phyloP scores from a whole-genome alignment of 2,888 invertebrate species.

The Girardia tigrina region DNA sequence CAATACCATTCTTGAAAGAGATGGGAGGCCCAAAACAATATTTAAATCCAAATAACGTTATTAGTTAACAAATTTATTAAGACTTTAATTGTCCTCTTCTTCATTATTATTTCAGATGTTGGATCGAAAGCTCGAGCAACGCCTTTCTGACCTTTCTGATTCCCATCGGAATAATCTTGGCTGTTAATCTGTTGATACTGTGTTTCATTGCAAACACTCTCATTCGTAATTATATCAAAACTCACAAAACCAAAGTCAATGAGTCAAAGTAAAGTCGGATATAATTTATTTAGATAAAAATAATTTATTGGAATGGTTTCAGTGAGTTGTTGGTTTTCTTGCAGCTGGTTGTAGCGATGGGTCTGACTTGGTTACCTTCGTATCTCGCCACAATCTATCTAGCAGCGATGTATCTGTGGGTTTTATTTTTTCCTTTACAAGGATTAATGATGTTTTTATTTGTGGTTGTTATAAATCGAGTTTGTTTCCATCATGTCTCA shows the following conservation, averaged over 20 bases:
- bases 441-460: constrained; percentile 7
- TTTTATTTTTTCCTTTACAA: not conserved
- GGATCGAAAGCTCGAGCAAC: not conserved
- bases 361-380: not conserved
- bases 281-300: too few species aligned
- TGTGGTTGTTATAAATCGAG: not conserved
- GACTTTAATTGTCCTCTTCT: too few species aligned
- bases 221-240: not conserved
- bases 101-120: too few species aligned
- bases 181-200: not conserved
- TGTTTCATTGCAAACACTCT: not conserved
- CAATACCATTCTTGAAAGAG: too few species aligned
- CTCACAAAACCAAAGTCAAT: constrained; percentile 8
- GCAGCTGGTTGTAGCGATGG: not conserved
- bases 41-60: too few species aligned
- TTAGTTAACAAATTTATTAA: too few species aligned
- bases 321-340: not conserved
- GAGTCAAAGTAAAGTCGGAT: constrained; percentile 1
- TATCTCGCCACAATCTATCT: not conserved
- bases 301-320: not conserved
- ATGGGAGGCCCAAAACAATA: too few species aligned
- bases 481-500: too few species aligned
- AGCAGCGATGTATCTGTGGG: not conserved
- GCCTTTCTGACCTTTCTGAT: not conserved
- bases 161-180: not conserved